These are phyloP conservation scores for Sminthurides aquaticus DNA, from an alignment of 2,888 invertebrate genomes.

Conservation along the genomic window DNA sequence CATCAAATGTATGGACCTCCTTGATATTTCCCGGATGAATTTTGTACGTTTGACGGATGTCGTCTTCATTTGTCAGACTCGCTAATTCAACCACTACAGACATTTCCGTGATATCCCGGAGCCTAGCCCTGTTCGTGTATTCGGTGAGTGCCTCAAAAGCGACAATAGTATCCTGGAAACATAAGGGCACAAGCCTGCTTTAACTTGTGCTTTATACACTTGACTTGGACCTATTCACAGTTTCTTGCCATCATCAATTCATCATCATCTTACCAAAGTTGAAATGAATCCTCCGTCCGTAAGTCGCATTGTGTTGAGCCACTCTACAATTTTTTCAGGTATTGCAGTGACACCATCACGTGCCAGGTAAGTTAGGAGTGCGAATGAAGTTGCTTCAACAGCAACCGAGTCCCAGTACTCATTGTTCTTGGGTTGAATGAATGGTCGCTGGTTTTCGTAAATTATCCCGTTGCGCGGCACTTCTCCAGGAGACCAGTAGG, in stretches of 20 bases:
- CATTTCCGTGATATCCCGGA: constrained; percentile 49
- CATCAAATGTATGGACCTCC: constrained; percentile 42
- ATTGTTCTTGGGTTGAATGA: constrained; percentile 48
- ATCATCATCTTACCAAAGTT: constrained; percentile 45
- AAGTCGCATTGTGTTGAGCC: constrained; percentile 49
- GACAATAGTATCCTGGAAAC: constrained; percentile 51
- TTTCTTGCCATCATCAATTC: no score
- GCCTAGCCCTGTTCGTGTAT: constrained; percentile 48
- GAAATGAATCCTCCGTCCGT: constrained; percentile 49
- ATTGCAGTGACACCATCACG: constrained; percentile 47
- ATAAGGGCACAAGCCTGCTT: background rate
- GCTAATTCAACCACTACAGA: constrained; percentile 46
- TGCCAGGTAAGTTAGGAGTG: constrained; percentile 49
- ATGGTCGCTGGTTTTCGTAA: constrained; percentile 48
- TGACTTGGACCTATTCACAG: no score
- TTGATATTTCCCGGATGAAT: constrained; percentile 44
- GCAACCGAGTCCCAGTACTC: constrained; percentile 50
- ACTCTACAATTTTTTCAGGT: constrained; percentile 48
- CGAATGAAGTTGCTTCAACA: constrained; percentile 53
- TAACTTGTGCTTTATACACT: background rate
- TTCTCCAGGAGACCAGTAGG: constrained; percentile 48
- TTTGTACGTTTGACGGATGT: constrained; percentile 36
- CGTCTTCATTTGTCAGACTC: constrained; percentile 41
- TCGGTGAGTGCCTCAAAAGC: constrained; percentile 52
- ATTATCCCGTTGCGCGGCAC: constrained; percentile 44